phyloP scores from a whole-genome alignment of 2,888 invertebrate genomes.

The Carcina quercana region DNA sequence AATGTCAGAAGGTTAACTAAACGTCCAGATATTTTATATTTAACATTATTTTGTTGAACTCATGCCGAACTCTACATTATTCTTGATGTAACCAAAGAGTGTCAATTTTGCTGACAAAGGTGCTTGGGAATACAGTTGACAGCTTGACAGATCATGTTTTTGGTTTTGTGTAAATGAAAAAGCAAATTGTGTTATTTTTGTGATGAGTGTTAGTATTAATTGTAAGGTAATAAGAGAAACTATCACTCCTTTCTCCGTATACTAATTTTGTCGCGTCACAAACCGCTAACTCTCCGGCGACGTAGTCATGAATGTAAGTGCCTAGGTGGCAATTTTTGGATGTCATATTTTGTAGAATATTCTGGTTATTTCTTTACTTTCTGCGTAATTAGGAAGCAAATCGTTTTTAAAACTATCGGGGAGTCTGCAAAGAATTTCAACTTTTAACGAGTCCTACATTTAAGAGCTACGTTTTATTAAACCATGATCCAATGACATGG shows the following conservation, averaged over 20 bases:
- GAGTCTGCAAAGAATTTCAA: background rate
- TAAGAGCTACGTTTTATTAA: background rate
- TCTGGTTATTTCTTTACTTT: conserved; percentile 19
- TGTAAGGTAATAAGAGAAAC: conserved; percentile 54
- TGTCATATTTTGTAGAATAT: conserved; percentile 43
- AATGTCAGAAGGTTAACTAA: no score
- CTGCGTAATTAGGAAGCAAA: background rate
- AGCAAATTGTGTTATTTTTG: conserved; percentile 66
- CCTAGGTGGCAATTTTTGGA: conserved; percentile 65
- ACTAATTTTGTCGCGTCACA: conserved; percentile 9
- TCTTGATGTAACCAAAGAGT: no score
- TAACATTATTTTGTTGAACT: no score
- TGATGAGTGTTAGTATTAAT: conserved; percentile 68
- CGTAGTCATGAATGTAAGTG: conserved; percentile 33
- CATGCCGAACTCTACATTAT: no score
- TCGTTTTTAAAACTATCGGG: background rate
- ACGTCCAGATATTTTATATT: no score
- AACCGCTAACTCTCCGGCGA: conserved; percentile 15
- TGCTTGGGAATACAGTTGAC: no score
- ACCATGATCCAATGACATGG: background rate
- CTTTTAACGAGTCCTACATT: background rate
- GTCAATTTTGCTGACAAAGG: no score
- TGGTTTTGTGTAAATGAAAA: conserved; percentile 63
- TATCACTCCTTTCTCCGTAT: conserved; percentile 9
- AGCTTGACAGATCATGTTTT: conserved; percentile 71